Conservation (phyloP, 2,113 vertebrate genomes). For the Pollachius pollachius region DNA sequence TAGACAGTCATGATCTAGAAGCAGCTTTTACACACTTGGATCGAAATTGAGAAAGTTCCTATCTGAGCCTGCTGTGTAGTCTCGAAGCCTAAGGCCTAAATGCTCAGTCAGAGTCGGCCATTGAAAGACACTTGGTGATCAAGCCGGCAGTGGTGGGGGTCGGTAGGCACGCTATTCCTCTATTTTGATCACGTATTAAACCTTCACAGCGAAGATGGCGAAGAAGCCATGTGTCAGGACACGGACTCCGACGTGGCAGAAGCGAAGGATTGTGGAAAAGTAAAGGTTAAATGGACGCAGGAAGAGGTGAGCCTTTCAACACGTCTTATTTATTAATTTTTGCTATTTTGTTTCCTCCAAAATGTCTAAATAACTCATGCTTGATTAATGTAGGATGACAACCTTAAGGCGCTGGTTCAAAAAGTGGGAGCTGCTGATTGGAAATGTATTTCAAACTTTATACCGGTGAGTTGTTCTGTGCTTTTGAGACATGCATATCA, state of each 20-base stretch:
- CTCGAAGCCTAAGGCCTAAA: neutral
- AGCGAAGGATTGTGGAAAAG: slow-evolving; percentile 81
- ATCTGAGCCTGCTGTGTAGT: too few relatives aligned
- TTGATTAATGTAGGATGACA: slow-evolving; percentile 82
- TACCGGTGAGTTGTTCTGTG: slow-evolving; percentile 80
- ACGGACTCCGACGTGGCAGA: slow-evolving; percentile 87
- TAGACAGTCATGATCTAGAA: too few relatives aligned
- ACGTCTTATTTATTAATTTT: neutral
- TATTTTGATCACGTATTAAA: slow-evolving; percentile 2
- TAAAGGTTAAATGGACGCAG: slow-evolving; percentile 92
- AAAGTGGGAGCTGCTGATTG: slow-evolving; percentile 87
- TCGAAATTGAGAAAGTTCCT: too few relatives aligned
- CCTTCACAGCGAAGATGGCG: slow-evolving; percentile 82
- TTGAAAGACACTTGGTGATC: slow-evolving; percentile 11
- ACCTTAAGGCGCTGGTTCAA: slow-evolving; percentile 83
- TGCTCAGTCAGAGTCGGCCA: neutral
- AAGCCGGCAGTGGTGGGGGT: neutral
- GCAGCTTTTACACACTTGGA: too few relatives aligned
- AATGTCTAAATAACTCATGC: too few relatives aligned
- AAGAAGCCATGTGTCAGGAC: slow-evolving; percentile 86
- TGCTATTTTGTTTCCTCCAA: neutral
- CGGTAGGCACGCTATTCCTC: too few relatives aligned
- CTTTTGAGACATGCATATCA: neutral
- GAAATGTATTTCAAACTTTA: slow-evolving; percentile 85
- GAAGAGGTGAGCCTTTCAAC: slow-evolving; percentile 79